phyloP scores from a whole-genome alignment of 2,113 vertebrate genomes.

The Melanostigma gelatinosum region DNA sequence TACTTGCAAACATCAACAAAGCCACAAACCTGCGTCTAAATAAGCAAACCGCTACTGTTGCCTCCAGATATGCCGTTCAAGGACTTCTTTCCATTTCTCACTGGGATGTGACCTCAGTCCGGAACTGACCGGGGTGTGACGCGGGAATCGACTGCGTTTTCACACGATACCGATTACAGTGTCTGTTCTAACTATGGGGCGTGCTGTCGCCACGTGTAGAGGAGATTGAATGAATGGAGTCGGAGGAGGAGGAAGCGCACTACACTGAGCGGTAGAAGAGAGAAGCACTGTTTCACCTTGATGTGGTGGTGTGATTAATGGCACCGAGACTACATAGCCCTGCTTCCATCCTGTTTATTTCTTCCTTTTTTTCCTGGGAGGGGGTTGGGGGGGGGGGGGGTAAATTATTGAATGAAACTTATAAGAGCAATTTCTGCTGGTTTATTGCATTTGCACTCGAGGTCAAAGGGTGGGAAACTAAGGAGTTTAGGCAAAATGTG shows the following conservation, averaged over 20 bases:
- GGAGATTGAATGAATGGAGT: slow-evolving; percentile 36
- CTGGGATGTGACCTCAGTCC: slow-evolving; percentile 55
- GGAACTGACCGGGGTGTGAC: slow-evolving; percentile 55
- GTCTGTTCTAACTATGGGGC: slow-evolving; percentile 24
- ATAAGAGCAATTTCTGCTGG: slow-evolving; percentile 73
- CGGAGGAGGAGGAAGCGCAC: slow-evolving; percentile 59
- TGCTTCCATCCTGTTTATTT: slow-evolving; percentile 61
- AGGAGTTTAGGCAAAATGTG: slow-evolving; percentile 51
- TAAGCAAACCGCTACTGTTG: slow-evolving; percentile 64
- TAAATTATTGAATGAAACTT: slow-evolving; percentile 78
- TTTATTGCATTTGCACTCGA: slow-evolving; percentile 82
- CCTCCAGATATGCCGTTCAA: slow-evolving; percentile 64
- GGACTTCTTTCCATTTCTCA: slow-evolving; percentile 45
- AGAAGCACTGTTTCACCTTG: slow-evolving; percentile 61
- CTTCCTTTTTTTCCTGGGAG: slow-evolving; percentile 6
- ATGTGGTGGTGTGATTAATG: slow-evolving; percentile 49
- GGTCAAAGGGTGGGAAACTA: slow-evolving; percentile 35
- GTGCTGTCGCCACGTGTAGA: slow-evolving; percentile 28
- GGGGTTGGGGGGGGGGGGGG: slow-evolving; percentile 23
- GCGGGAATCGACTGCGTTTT: slow-evolving; percentile 49
- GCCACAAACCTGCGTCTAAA: slow-evolving; percentile 66
- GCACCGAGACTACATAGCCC: slow-evolving; percentile 58
- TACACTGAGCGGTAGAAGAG: slow-evolving; percentile 57
- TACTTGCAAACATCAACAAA: slow-evolving; percentile 55
- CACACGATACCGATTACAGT: slow-evolving; percentile 33